Conservation (phyloP, 2,113 vertebrate genomes). For the Urocolius indicus region DNA sequence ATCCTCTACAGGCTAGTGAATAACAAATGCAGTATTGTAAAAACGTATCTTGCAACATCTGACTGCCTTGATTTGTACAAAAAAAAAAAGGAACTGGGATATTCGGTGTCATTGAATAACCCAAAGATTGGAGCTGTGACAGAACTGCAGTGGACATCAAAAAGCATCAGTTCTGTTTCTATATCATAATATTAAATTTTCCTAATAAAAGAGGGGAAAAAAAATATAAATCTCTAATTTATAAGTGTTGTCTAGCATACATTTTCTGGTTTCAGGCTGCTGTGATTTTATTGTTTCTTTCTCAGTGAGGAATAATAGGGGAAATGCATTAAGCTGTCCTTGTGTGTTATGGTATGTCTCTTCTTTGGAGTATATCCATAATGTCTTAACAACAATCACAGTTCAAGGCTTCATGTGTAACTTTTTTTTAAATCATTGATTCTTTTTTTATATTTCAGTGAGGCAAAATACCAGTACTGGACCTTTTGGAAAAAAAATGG, state of each 20-base stretch:
- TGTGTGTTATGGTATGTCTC: neutral
- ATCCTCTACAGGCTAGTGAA: neutral
- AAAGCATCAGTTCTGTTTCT: neutral
- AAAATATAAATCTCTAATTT: too few species aligned
- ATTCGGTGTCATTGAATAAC: neutral
- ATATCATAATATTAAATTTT: neutral
- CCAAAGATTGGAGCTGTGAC: neutral
- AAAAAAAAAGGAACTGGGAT: neutral
- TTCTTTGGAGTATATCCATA: neutral
- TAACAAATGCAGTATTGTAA: neutral
- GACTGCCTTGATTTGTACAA: neutral
- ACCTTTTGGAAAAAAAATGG: neutral
- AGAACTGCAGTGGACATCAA: neutral
- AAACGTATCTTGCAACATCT: neutral
- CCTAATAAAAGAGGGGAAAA: neutral
- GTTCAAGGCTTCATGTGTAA: neutral
- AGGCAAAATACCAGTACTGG: neutral
- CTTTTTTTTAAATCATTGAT: neutral
- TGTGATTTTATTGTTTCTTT: neutral
- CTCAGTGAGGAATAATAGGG: neutral
- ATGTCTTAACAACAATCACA: neutral
- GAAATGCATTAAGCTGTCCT: neutral
- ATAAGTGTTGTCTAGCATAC: neutral
- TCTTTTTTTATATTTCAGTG: neutral
- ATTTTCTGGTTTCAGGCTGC: neutral